Evolutionary conservation across 92 coral and sea anemone genomes (phyloP).

Genomic region (Siderastrea siderea): DNA sequence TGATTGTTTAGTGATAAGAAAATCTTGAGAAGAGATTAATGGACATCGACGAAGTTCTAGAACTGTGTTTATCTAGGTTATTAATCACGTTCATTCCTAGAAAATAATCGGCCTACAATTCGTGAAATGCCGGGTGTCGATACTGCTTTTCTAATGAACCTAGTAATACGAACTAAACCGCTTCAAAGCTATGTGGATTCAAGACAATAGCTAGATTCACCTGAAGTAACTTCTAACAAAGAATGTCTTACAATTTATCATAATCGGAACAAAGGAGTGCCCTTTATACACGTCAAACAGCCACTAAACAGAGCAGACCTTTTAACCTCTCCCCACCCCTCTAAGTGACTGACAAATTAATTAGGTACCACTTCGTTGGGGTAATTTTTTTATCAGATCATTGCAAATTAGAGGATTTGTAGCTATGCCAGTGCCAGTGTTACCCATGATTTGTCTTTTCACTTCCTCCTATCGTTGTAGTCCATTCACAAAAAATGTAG

Average conservation of each 20-base stretch:
- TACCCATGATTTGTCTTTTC: too few species aligned
- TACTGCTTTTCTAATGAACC: too few species aligned
- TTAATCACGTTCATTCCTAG: neutral
- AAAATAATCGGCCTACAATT: neutral
- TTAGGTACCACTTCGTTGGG: neutral
- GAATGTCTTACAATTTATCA: neutral
- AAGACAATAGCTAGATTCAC: slow-evolving; percentile 5
- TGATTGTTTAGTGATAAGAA: slow-evolving; percentile 8
- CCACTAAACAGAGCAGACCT: neutral
- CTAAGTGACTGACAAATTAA: neutral
- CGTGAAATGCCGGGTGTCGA: neutral
- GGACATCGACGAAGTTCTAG: slow-evolving; percentile 13
- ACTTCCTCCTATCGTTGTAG: too few species aligned
- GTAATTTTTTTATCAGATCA: neutral
- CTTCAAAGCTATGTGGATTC: neutral
- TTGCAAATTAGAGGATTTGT: too few species aligned
- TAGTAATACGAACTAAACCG: neutral
- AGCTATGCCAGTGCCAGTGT: too few species aligned
- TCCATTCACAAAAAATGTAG: too few species aligned
- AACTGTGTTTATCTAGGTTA: slow-evolving; percentile 13
- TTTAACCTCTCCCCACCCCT: neutral
- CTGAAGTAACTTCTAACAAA: neutral
- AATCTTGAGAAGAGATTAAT: slow-evolving; percentile 16
- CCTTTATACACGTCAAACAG: slow-evolving; percentile 15
- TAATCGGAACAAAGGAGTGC: slow-evolving; percentile 18